Conservation (phyloP, 2,113 vertebrate genomes). For the Albula goreensis region DNA sequence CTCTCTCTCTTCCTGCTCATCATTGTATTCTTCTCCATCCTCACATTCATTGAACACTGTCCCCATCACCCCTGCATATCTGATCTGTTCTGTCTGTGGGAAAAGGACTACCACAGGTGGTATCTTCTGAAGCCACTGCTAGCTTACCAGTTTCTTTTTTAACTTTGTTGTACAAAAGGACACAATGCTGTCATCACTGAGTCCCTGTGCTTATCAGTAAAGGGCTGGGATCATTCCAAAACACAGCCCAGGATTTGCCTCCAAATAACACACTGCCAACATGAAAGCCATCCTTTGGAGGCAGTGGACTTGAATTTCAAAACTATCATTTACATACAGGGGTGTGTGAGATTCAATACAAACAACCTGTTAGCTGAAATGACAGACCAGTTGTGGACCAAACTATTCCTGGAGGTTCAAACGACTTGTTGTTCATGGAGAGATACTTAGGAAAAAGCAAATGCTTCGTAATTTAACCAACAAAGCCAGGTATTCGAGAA, state of each 20-base stretch:
- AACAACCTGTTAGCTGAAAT: slow-evolving; percentile 14
- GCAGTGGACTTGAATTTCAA: not conserved
- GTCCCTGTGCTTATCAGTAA: not conserved
- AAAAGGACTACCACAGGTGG: not conserved
- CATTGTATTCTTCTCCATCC: not conserved
- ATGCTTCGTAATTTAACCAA: not conserved
- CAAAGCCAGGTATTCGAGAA: not conserved
- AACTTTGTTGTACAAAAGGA: not conserved
- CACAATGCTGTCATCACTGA: not conserved
- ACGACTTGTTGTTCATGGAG: not conserved
- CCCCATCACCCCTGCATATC: not conserved
- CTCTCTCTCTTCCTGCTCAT: not conserved
- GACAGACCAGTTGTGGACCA: not conserved
- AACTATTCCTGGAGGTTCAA: not conserved
- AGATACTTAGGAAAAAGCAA: slow-evolving; percentile 14
- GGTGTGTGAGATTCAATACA: not conserved
- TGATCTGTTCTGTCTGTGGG: not conserved
- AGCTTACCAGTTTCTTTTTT: not conserved
- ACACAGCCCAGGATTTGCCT: not conserved
- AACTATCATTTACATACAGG: not conserved
- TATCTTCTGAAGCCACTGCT: not conserved
- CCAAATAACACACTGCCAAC: not conserved
- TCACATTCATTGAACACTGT: not conserved
- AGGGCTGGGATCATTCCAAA: not conserved
- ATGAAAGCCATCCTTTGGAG: slow-evolving; percentile 6